These are phyloP conservation scores for Beaufortia kweichowensis DNA, from an alignment of 2,113 vertebrate genomes.

Conservation along the genomic window DNA sequence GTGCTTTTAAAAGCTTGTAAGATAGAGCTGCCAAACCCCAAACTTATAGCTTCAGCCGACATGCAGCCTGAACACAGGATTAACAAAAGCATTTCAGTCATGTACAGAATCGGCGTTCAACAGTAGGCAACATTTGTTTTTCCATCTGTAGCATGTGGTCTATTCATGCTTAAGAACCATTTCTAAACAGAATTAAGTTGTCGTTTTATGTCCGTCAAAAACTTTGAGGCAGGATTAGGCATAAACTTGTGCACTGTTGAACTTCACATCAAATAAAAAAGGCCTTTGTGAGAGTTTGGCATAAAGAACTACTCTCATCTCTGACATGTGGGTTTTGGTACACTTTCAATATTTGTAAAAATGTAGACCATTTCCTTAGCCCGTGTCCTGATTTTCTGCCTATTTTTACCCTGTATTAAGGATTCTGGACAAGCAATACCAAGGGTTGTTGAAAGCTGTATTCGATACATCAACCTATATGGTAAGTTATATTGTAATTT, in stretches of 20 bases:
- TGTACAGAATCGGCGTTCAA: background rate
- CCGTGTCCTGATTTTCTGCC: conserved; percentile 5
- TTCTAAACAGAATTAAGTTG: background rate
- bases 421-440: conserved; percentile 96
- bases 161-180: conserved; percentile 2
- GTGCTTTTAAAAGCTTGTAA: conserved; percentile 61
- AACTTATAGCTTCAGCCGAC: conserved; percentile 45
- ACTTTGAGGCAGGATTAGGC: background rate
- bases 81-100: background rate
- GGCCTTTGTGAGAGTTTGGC: background rate
- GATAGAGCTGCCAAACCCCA: conserved; percentile 42
- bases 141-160: background rate
- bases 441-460: conserved; percentile 95
- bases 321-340: conserved; percentile 29
- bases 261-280: too few relatives aligned
- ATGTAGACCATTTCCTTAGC: conserved; percentile 2
- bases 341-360: background rate
- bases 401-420: conserved; percentile 68
- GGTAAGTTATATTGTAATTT: conserved; percentile 74
- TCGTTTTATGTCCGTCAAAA: background rate
- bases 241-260: background rate
- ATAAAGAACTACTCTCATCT: conserved; percentile 8
- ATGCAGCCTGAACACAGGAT: conserved; percentile 45
- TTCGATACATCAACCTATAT: conserved; percentile 97
- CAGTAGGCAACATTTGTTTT: background rate